Evolutionary conservation across 2,888 invertebrate genomes (phyloP).

Genomic region (Siphlonurus alternatus): DNA sequence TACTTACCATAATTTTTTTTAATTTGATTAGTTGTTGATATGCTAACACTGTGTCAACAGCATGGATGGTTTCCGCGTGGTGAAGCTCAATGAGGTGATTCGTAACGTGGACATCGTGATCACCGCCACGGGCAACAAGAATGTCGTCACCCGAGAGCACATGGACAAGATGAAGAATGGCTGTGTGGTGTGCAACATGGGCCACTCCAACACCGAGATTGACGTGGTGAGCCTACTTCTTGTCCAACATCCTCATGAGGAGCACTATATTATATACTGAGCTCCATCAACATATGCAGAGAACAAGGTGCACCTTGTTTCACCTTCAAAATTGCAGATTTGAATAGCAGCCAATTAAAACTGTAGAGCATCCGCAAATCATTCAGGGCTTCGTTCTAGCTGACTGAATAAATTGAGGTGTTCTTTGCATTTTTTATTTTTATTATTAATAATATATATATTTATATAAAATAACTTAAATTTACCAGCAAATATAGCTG

Average conservation of each 20-base stretch:
- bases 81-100: constrained; percentile 83
- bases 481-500: no score
- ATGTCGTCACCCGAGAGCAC: constrained; percentile 85
- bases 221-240: constrained; percentile 55
- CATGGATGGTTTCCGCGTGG: constrained; percentile 94
- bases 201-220: constrained; percentile 91
- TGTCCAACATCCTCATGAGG: neutral
- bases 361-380: neutral
- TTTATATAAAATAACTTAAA: no score
- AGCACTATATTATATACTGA: neutral
- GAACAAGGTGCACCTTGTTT: no score
- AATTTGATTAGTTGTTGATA: neutral
- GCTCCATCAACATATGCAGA: no score
- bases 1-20: no score
- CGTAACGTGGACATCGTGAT: constrained; percentile 88
- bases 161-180: constrained; percentile 96
- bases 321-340: no score
- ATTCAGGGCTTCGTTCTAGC: no score
- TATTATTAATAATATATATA: no score
- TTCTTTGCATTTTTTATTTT: no score
- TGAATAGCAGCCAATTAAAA: no score
- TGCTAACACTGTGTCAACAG: no score
- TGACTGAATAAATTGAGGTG: no score
- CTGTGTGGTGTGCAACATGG: constrained; percentile 93
- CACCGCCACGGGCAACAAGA: constrained; percentile 96